These are phyloP conservation scores for Morpho deidamia DNA, from an alignment of 2,888 invertebrate genomes.

Conservation along the genomic window DNA sequence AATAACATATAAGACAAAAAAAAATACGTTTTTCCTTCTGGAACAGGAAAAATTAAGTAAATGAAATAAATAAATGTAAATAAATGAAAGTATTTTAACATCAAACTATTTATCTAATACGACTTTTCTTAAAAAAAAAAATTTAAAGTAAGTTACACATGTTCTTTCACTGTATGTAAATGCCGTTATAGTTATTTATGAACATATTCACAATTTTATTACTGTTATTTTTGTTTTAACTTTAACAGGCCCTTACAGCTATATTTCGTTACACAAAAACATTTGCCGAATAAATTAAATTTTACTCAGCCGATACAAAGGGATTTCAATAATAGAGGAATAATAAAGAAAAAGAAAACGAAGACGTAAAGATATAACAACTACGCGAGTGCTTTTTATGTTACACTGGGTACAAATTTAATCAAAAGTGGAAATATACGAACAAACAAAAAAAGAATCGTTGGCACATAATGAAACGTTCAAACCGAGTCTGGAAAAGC, in stretches of 20 bases:
- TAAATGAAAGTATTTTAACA: too few relatives aligned
- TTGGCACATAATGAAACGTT: conserved; percentile 21
- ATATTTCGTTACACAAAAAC: background rate
- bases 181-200: too few relatives aligned
- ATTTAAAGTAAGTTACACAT: too few relatives aligned
- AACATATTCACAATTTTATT: too few relatives aligned
- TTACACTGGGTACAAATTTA: conserved; percentile 21
- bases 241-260: background rate
- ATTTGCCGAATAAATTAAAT: background rate
- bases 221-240: background rate
- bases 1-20: too few relatives aligned
- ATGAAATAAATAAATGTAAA: too few relatives aligned
- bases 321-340: conserved; percentile 9
- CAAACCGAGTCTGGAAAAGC: conserved; percentile 13
- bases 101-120: too few relatives aligned
- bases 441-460: conserved; percentile 19
- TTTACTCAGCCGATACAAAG: conserved; percentile 1
- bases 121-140: too few relatives aligned
- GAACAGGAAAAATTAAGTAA: too few relatives aligned
- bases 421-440: conserved; percentile 21
- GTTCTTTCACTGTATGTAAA: too few relatives aligned
- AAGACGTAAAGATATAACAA: conserved; percentile 9
- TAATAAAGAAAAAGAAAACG: conserved; percentile 3
- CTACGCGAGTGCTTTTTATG: conserved; percentile 9
- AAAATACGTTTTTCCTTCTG: too few relatives aligned